Evolutionary conservation across 1,140 invertebrate genomes (phyloP).

Genomic region (Zaprionus gabonicus): DNA sequence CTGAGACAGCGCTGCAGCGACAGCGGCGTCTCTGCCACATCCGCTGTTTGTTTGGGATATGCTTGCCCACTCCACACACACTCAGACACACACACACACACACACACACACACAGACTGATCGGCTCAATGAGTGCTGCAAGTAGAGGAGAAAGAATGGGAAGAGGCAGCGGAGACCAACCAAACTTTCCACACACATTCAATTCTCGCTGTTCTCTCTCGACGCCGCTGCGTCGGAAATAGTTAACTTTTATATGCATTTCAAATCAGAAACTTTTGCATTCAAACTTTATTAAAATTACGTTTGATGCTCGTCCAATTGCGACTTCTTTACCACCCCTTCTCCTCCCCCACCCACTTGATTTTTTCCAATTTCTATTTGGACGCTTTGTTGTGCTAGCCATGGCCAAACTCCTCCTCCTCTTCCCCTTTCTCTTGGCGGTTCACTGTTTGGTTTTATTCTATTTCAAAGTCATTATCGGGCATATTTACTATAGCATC

Average conservation of each 20-base stretch:
- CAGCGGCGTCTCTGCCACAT: conserved; percentile 42
- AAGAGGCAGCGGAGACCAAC: background rate
- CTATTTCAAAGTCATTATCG: conserved; percentile 4
- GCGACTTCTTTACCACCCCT: conserved; percentile 7
- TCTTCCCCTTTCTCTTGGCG: background rate
- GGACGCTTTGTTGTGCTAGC: background rate
- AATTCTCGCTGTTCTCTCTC: conserved; percentile 42
- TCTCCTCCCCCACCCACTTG: background rate
- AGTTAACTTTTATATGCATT: conserved; percentile 82
- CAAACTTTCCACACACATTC: conserved; percentile 72
- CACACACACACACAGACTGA: conserved; percentile 24
- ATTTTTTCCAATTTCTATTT: conserved; percentile 47
- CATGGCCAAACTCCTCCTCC: background rate
- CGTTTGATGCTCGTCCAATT: conserved; percentile 64
- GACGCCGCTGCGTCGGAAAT: conserved; percentile 61
- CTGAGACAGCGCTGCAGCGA: conserved; percentile 16
- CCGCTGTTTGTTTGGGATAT: conserved; percentile 61
- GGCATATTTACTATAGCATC: conserved; percentile 10
- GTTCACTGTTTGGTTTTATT: background rate
- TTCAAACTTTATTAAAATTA: conserved; percentile 82
- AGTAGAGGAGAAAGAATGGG: conserved; percentile 21
- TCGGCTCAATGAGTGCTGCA: conserved; percentile 48
- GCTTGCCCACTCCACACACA: background rate
- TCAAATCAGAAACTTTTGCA: conserved; percentile 80
- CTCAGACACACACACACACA: conserved; percentile 2